Evolutionary conservation across 2,888 invertebrate species (phyloP).

Genomic region (Tubulanus polymorphus): DNA sequence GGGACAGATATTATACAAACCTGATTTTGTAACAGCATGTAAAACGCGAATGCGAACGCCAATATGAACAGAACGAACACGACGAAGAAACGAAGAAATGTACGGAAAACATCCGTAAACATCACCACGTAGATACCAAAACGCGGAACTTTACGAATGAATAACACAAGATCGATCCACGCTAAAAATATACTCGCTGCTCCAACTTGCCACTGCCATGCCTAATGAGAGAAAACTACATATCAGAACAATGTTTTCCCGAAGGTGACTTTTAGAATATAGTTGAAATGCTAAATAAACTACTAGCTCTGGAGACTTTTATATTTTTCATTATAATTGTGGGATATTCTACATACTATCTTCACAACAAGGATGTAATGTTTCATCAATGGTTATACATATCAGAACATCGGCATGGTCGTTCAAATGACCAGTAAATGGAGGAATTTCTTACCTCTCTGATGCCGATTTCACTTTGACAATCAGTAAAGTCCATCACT

Average conservation of each 20-base stretch:
- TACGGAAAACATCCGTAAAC: slow-evolving; percentile 50
- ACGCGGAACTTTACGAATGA: slow-evolving; percentile 49
- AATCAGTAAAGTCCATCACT: slow-evolving; percentile 52
- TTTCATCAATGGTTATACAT: too few species aligned
- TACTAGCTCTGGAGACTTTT: too few species aligned
- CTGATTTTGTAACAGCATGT: slow-evolving; percentile 42
- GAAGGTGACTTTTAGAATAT: too few species aligned
- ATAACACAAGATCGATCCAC: slow-evolving; percentile 53
- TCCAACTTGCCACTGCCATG: slow-evolving; percentile 57
- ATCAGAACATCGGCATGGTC: too few species aligned
- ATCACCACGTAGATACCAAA: slow-evolving; percentile 53
- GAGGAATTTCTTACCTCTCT: slow-evolving; percentile 51
- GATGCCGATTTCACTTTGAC: slow-evolving; percentile 49
- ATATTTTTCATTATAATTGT: too few species aligned
- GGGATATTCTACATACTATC: too few species aligned
- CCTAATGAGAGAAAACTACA: too few species aligned
- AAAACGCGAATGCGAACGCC: slow-evolving; percentile 50
- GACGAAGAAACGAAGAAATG: slow-evolving; percentile 49
- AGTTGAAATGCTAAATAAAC: too few species aligned
- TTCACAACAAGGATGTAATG: too few species aligned
- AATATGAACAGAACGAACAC: slow-evolving; percentile 51
- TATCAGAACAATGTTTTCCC: too few species aligned
- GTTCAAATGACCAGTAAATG: too few species aligned
- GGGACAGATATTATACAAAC: too few species aligned
- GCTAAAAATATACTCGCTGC: slow-evolving; percentile 55